A percentile compares a stretch with the other conserved stretches of the same genome.
phyloP scores from a whole-genome alignment of 1,140 invertebrate species.

The Galleria mellonella region DNA sequence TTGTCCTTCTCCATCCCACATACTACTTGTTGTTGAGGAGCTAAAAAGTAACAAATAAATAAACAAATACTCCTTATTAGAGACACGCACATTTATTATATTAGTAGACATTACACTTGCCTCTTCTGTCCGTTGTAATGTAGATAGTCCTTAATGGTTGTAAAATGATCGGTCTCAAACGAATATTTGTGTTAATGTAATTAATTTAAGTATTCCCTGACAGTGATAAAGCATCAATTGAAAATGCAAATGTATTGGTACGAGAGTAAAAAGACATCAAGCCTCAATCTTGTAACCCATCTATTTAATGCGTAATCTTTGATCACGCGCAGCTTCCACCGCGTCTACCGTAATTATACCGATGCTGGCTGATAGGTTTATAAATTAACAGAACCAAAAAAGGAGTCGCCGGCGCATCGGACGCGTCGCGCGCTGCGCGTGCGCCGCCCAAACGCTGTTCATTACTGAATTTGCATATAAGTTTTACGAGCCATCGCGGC shows the following conservation, averaged over 20 bases:
- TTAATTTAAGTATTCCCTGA: too few species aligned
- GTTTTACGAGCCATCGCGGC: slow-evolving; percentile 15
- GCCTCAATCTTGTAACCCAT: slow-evolving; percentile 5
- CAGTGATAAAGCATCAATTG: slow-evolving; percentile 4
- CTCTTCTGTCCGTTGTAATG: too few species aligned
- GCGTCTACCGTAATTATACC: slow-evolving; percentile 27
- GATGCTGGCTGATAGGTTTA: slow-evolving; percentile 26
- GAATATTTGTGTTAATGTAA: too few species aligned
- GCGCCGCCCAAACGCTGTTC: slow-evolving; percentile 31
- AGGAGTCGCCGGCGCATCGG: slow-evolving; percentile 8
- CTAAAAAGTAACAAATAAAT: too few species aligned
- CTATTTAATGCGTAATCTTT: slow-evolving; percentile 13
- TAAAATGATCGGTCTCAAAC: too few species aligned
- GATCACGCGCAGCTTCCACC: slow-evolving; percentile 4
- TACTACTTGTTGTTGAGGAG: too few species aligned
- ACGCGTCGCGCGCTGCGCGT: slow-evolving; percentile 13
- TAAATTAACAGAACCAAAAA: slow-evolving; percentile 44
- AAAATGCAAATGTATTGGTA: slow-evolving; percentile 1
- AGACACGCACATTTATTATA: too few species aligned
- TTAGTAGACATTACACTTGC: too few species aligned
- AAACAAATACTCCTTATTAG: too few species aligned
- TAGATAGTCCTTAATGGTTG: too few species aligned
- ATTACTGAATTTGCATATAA: slow-evolving; percentile 46
- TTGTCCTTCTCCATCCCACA: too few species aligned
- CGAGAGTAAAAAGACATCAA: slow-evolving; percentile 1